Conservation (phyloP, 2,888 invertebrate genomes). For the Harpalus rubripes region DNA sequence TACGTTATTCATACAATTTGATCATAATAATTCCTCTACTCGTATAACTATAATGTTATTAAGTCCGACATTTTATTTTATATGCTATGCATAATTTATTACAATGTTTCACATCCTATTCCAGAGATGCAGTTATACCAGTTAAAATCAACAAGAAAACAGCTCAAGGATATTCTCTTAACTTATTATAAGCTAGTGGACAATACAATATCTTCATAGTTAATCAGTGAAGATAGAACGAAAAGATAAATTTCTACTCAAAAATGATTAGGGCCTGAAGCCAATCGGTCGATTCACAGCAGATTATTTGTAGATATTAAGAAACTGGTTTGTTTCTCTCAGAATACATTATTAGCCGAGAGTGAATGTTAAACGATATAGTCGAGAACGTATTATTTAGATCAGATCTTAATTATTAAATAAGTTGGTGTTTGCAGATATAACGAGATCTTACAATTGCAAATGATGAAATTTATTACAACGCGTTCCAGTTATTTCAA, state of each 20-base stretch:
- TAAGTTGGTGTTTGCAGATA: constrained; percentile 43
- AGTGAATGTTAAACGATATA: constrained; percentile 34
- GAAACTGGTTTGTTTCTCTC: constrained; percentile 42
- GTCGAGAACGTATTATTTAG: constrained; percentile 49
- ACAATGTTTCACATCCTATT: neutral
- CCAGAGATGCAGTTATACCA: neutral
- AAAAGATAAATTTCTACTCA: constrained; percentile 54
- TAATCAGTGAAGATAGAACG: constrained; percentile 48
- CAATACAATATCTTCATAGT: constrained; percentile 49
- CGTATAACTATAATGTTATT: constrained; percentile 17
- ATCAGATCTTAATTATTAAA: constrained; percentile 57
- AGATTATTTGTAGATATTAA: constrained; percentile 49
- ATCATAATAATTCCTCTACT: constrained; percentile 6
- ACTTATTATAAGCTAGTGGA: constrained; percentile 41
- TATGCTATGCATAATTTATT: constrained; percentile 14
- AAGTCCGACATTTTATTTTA: constrained; percentile 12
- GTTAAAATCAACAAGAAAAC: constrained; percentile 45
- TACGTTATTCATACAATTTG: constrained; percentile 14
- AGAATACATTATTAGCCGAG: constrained; percentile 30
- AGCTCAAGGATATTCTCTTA: constrained; percentile 42
- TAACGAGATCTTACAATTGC: constrained; percentile 53
- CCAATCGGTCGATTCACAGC: constrained; percentile 25
- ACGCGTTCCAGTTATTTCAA: constrained; percentile 17
- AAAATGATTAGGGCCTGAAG: constrained; percentile 38
- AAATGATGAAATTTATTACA: constrained; percentile 36